Percentiles rank a stretch among this genome's conserved stretches.
These are phyloP conservation scores for Dryadula phaetusa DNA, from an alignment of 2,888 invertebrate genomes.

Conservation along the genomic window DNA sequence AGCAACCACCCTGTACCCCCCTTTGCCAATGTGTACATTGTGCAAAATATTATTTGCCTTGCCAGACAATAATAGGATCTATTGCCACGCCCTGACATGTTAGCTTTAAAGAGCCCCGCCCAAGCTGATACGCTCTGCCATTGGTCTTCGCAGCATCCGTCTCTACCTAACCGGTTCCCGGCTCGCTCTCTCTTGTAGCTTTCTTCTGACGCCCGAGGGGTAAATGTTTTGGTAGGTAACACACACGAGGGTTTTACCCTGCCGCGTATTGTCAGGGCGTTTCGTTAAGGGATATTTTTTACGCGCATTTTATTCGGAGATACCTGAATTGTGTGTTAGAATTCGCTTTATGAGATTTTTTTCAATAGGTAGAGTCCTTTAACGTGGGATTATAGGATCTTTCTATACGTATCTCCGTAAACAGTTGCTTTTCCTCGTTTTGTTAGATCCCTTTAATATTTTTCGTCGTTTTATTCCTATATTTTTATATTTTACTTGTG, in stretches of 20 bases:
- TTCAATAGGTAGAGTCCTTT: constrained; percentile 68
- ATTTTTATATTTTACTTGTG: constrained; percentile 36
- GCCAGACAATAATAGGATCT: constrained; percentile 85
- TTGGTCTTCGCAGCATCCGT: constrained; percentile 62
- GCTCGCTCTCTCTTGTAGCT: constrained; percentile 71
- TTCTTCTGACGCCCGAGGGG: constrained; percentile 82
- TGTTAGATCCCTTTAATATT: constrained; percentile 57
- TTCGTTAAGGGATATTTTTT: constrained; percentile 75
- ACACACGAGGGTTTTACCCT: constrained; percentile 82
- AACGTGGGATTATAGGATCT: constrained; percentile 70
- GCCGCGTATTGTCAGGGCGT: constrained; percentile 75
- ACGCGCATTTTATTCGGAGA: constrained; percentile 77
- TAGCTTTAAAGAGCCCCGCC: constrained; percentile 80
- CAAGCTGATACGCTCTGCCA: constrained; percentile 53
- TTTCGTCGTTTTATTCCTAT: constrained; percentile 44
- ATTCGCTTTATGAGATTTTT: constrained; percentile 80
- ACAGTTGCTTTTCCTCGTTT: constrained; percentile 62
- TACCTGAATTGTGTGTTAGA: constrained; percentile 82
- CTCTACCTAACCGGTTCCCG: constrained; percentile 52
- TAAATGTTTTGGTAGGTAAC: constrained; percentile 84
- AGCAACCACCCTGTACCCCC: constrained; percentile 68
- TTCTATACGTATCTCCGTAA: constrained; percentile 61
- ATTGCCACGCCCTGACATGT: constrained; percentile 84
- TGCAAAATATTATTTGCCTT: constrained; percentile 90
- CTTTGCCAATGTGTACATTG: constrained; percentile 87